Evolutionary conservation across 2,113 vertebrate species (phyloP).

Genomic region (Pteruthius melanotis): DNA sequence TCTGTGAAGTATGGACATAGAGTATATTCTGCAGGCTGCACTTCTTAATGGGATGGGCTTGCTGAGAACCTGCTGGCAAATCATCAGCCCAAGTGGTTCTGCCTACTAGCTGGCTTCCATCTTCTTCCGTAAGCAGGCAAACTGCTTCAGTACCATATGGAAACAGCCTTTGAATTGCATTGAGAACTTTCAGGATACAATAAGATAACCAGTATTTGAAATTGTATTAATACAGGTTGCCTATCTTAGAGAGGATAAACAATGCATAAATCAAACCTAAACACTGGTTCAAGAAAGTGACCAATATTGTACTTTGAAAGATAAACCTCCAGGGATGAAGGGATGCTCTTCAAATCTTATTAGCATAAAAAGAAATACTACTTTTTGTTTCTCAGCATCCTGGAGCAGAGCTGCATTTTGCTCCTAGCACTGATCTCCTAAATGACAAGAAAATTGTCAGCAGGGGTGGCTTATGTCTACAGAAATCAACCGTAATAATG

Average conservation of each 20-base stretch:
- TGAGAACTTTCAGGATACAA: neutral
- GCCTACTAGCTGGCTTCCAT: neutral
- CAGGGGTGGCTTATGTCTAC: neutral
- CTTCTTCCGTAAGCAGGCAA: neutral
- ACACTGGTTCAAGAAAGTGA: neutral
- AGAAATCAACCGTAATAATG: neutral
- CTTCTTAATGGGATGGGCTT: neutral
- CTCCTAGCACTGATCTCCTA: neutral
- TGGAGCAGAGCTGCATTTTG: neutral
- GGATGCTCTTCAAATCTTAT: neutral
- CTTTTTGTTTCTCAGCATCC: neutral
- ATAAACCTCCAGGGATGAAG: neutral
- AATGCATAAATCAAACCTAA: neutral
- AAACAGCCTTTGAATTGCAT: neutral
- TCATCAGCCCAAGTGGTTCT: neutral
- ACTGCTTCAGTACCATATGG: neutral
- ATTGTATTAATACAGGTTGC: neutral
- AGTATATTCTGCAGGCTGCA: neutral
- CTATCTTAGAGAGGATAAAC: neutral
- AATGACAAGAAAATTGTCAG: neutral
- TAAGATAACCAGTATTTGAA: neutral
- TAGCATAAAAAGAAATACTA: neutral
- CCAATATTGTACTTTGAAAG: neutral
- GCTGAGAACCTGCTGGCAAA: neutral
- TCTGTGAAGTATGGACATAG: neutral